phyloP scores from a whole-genome alignment of 2,888 invertebrate species.

The Lochmaea crataegi region DNA sequence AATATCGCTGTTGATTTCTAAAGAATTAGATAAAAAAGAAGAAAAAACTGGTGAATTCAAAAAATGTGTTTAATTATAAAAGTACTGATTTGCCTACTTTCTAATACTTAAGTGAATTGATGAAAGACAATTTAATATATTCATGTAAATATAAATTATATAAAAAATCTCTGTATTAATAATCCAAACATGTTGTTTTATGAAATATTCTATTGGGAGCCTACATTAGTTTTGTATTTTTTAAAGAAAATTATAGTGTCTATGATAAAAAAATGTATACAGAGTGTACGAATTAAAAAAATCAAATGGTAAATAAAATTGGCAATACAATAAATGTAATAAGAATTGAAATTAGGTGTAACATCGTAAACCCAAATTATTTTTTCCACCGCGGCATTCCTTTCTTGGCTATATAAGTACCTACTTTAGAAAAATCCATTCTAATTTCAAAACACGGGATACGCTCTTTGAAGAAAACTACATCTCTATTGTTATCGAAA shows the following conservation, averaged over 20 bases:
- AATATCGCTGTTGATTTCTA: too few species aligned
- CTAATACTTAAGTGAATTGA: constrained; percentile 25
- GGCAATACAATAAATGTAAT: constrained; percentile 22
- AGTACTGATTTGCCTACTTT: constrained; percentile 3
- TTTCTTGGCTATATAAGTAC: background rate
- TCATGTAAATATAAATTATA: constrained; percentile 33
- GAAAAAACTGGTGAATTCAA: background rate
- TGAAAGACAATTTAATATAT: constrained; percentile 22
- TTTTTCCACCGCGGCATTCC: background rate
- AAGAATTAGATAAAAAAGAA: too few species aligned
- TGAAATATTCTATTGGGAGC: constrained; percentile 33
- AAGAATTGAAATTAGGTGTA: background rate
- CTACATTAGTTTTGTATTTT: constrained; percentile 34
- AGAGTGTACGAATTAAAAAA: constrained; percentile 27
- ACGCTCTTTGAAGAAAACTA: too few species aligned
- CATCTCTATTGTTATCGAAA: too few species aligned
- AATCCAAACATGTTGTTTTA: constrained; percentile 30
- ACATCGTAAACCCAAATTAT: background rate
- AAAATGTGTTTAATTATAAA: background rate
- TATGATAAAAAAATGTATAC: constrained; percentile 23
- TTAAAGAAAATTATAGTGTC: constrained; percentile 30
- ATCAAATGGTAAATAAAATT: constrained; percentile 26
- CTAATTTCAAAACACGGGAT: too few species aligned
- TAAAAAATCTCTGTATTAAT: constrained; percentile 30
- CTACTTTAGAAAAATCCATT: background rate